Evolutionary conservation across 2,888 invertebrate genomes (phyloP), one percentile per base, ranked within the genome.

Genomic region (Microplitis manilae): DNA sequence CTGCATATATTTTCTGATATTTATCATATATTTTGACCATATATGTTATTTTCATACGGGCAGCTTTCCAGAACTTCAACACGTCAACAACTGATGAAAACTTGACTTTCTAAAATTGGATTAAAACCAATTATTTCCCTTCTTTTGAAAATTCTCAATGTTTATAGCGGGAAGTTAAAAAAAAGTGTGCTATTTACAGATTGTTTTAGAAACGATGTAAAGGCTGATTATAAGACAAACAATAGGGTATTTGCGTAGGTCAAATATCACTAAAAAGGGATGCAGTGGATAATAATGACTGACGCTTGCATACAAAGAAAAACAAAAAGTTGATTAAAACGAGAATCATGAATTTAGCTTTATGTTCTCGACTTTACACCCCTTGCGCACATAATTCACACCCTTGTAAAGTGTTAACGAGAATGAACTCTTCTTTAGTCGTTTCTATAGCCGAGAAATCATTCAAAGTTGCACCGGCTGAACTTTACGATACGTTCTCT

Each of bases 251-350:
- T 67, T 50, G 60, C 67, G 73, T 67, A 50, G 73, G 73, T 67
- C 59, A 38, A 67, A 65, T 68, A 61, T 72, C 62, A 62, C 67
- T 70, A 73, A 65, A 68, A 74, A 79, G 69, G 77, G 40, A 20
- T 76, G 68, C 79, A 81, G 79, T 84, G 83, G 38, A 13, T 65
- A 70, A 75, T 67, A 77, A 74, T 75, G 60, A 9, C 65, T 65
- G 74, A 77, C 70, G 77, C 60, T 74, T 59, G 5, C 6, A 8
- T 20, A 69, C 68, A 64, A 77, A 39, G 4, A 59, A 64, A 38
- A 30, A 77, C 77, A 78, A 80, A 82, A 85, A 78, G 80, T 86
- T 88, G 86, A 88, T 88, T 88, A 88, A 87, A 87, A 85, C 82
- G 82, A 84, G 85, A 87, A 86, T 86, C 87, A 87, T 77, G 60